Evolutionary conservation across 2,888 invertebrate species (phyloP).

Genomic region (Pasiphila rectangulata): DNA sequence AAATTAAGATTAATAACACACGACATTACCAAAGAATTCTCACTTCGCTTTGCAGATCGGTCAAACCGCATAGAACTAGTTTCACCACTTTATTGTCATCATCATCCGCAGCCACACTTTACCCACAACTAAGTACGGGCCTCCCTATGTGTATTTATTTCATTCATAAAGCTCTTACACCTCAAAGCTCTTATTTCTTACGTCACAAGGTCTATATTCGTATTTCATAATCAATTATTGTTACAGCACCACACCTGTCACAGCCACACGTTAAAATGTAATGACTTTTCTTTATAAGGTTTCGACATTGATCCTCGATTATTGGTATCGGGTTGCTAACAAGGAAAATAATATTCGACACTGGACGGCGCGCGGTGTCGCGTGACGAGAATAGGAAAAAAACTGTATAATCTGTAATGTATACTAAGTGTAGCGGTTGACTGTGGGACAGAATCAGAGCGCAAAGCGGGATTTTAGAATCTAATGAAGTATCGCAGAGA

Average conservation of each 20-base stretch:
- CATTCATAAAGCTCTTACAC: too few species aligned
- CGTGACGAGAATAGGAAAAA: constrained; percentile 58
- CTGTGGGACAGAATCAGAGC: constrained; percentile 17
- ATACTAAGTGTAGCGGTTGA: constrained; percentile 42
- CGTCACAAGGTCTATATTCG: background rate
- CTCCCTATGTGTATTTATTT: too few species aligned
- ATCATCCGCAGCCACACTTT: too few species aligned
- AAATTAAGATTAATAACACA: too few species aligned
- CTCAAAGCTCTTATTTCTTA: background rate
- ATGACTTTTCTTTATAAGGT: constrained; percentile 63
- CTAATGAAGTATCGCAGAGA: too few species aligned
- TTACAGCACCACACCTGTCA: constrained; percentile 38
- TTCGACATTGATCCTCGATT: constrained; percentile 70
- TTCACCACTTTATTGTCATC: too few species aligned
- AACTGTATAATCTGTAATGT: constrained; percentile 50
- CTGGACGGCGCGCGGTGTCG: constrained; percentile 64
- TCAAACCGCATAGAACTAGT: too few species aligned
- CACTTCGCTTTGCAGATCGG: too few species aligned
- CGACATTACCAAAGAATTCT: too few species aligned
- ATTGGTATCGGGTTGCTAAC: constrained; percentile 70
- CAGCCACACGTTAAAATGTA: constrained; percentile 46
- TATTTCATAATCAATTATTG: background rate
- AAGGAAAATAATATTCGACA: constrained; percentile 74
- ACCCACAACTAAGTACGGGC: too few species aligned
- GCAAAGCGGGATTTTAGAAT: background rate